A percentile compares a stretch with the other conserved stretches of the same genome.
These are phyloP conservation scores for Rhineura floridana DNA, from an alignment of 2,113 vertebrate genomes.

Conservation along the genomic window DNA sequence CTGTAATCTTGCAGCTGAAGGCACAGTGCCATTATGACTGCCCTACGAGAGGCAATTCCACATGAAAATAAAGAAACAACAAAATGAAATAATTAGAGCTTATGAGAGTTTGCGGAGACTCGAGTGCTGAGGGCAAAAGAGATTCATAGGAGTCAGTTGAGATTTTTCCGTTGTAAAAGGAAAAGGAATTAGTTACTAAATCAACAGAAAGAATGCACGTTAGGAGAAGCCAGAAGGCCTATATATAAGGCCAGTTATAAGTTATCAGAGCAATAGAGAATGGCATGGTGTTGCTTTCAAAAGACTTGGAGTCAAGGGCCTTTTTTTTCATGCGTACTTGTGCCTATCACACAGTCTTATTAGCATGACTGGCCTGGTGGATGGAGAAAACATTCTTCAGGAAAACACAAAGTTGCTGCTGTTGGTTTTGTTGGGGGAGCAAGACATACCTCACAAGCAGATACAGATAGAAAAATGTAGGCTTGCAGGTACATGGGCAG, in stretches of 20 bases:
- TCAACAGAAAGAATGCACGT: not conserved
- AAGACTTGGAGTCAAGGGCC: not conserved
- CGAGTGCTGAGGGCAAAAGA: slow-evolving; percentile 21
- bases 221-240: not conserved
- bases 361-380: not conserved
- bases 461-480: not conserved
- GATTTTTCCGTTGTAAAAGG: slow-evolving; percentile 3
- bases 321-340: not conserved
- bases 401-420: not conserved
- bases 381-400: not conserved
- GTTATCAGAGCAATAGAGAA: not conserved
- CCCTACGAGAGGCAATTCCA: slow-evolving; percentile 26
- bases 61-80: slow-evolving; percentile 35
- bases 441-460: not conserved
- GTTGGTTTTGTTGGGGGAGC: not conserved
- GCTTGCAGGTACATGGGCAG: not conserved
- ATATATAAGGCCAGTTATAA: slow-evolving; percentile 12
- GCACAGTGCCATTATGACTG: not conserved
- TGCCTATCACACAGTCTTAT: not conserved
- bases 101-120: slow-evolving; percentile 19
- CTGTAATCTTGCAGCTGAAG: slow-evolving; percentile 6
- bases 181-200: not conserved
- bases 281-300: not conserved
- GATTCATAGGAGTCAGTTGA: slow-evolving; percentile 42
- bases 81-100: slow-evolving; percentile 32